Evolutionary conservation across 1,140 invertebrate species (phyloP), one percentile per base, ranked within the genome.

Genomic region (Lordiphosa mommai): DNA sequence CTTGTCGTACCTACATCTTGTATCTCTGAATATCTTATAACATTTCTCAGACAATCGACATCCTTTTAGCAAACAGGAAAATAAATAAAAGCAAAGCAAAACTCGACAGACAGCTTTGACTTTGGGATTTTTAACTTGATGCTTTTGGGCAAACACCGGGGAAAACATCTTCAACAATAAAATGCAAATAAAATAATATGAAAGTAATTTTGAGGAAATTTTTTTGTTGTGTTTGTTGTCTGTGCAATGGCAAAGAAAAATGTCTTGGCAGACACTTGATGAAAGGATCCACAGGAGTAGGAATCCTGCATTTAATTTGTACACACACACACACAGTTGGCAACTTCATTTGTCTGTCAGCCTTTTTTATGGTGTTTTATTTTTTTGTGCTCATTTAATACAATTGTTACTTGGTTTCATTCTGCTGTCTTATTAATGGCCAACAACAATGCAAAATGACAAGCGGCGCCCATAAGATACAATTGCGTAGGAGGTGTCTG

Each of bases 111-210:
- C 48, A 53, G 55, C 61, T 59, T 64, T 68, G 55, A 55, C 53
- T 68, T 27, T 6, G 23, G 23, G 23, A 27, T 27, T 27, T 27
- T 27, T 27, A 27, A 27, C 23, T 27, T 27, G 23, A 27, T 6
- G 23, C 56, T 59, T 58, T 47, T 20, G 30, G 55, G 30, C 51
- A 43, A 61, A 43, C 40, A 32, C 27, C 16, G 36, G 37, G 29
- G 30, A 58, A 59, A 34, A 50, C 52, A 27, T 57, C 47, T 52
- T 36, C 30, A 40, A 59, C 49, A 67, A 82, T 71, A 50, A 82
- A 76, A 82, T 71, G 74, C 77, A 76, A 80, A 80, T 82, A 74
- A 76, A 82, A 63, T 82, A 71, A 74, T 82, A 74, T 63, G 57
- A 82, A 80, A 82, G 76, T 71, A 80, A 80, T 80, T 80, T 77